Conservation (phyloP, 2,888 invertebrate genomes). For the Abscondita cerata region DNA sequence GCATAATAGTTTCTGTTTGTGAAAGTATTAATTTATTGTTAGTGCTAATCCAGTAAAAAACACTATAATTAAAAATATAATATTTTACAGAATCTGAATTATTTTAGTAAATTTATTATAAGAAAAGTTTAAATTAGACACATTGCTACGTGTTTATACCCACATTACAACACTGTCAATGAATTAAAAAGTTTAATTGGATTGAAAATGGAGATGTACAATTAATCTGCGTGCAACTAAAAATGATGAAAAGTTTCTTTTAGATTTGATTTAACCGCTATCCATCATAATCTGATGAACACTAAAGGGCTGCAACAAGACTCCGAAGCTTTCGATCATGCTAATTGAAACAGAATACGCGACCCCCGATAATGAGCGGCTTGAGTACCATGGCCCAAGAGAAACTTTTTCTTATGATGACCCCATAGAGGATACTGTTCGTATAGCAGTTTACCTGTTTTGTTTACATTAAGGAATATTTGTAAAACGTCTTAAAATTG, state of each 20-base stretch:
- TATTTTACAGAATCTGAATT: background rate
- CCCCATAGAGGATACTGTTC: conserved; percentile 53
- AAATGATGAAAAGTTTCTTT: conserved; percentile 12
- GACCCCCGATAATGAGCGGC: conserved; percentile 53
- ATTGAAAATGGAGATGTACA: background rate
- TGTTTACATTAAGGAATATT: conserved; percentile 17
- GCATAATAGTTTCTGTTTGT: no score
- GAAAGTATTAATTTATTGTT: no score
- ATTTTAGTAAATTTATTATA: background rate
- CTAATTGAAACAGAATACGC: conserved; percentile 59
- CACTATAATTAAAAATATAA: no score
- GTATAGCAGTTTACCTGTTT: conserved; percentile 46
- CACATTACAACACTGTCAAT: no score
- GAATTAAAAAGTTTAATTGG: background rate
- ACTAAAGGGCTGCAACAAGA: conserved; percentile 55
- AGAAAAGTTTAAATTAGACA: background rate
- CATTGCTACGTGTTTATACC: no score
- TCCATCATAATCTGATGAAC: conserved; percentile 56
- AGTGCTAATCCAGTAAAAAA: no score
- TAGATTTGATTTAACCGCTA: conserved; percentile 36
- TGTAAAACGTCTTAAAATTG: no score
- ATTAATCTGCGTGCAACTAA: background rate
- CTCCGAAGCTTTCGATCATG: conserved; percentile 58
- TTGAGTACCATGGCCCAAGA: conserved; percentile 46
- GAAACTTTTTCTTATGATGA: conserved; percentile 49